Percentiles rank a stretch among this genome's conserved stretches.
Conservation (phyloP, 2,888 invertebrate species). For the Orthosia gothica region DNA sequence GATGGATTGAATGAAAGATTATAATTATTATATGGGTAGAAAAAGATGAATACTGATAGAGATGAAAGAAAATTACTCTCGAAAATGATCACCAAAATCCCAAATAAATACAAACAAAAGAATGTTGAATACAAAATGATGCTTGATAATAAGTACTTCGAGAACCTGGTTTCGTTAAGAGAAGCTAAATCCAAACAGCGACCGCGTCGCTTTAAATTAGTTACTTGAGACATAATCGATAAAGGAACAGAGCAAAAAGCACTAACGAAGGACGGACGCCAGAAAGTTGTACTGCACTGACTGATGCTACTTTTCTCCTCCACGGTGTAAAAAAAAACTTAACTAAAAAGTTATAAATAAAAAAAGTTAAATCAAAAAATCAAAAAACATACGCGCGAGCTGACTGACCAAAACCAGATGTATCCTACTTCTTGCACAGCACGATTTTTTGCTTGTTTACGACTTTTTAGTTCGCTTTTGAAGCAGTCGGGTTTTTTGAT, state of each 20-base stretch:
- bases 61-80: neutral
- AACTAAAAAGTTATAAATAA: too few species aligned
- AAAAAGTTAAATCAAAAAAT: too few species aligned
- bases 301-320: constrained; percentile 31
- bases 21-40: neutral
- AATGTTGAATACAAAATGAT: neutral
- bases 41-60: neutral
- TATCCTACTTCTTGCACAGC: too few species aligned
- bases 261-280: neutral
- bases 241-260: constrained; percentile 10
- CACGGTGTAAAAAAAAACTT: constrained; percentile 22
- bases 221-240: constrained; percentile 23
- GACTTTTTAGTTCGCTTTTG: too few species aligned
- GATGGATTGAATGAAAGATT: neutral
- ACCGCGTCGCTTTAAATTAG: constrained; percentile 7
- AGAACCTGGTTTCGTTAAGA: neutral
- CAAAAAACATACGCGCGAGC: too few species aligned
- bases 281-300: constrained; percentile 1
- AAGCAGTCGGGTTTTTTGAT: too few species aligned
- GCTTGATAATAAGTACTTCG: neutral
- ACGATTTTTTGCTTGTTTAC: too few species aligned
- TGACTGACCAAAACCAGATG: too few species aligned
- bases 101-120: neutral
- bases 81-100: too few species aligned
- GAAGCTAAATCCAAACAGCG: neutral